Conservation (phyloP, 2,888 invertebrate genomes). For the Drosophila quinaria region DNA sequence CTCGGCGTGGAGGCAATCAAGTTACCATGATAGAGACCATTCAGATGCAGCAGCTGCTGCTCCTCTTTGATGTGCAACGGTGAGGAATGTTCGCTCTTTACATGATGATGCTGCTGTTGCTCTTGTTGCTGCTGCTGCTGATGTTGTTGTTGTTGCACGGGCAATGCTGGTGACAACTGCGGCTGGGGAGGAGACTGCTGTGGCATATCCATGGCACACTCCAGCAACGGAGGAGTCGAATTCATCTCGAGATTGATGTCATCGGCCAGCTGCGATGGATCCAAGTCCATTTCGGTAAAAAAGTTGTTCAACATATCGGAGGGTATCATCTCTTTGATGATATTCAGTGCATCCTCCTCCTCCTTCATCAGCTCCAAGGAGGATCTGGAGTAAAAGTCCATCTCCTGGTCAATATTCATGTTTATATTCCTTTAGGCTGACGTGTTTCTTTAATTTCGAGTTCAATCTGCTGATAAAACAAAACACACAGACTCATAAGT, state of each 20-base stretch:
- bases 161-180: slow-evolving; percentile 22
- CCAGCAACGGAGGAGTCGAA: slow-evolving; percentile 53
- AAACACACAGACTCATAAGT: background rate
- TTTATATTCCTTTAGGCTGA: slow-evolving; percentile 19
- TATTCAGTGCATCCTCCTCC: slow-evolving; percentile 84
- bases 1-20: slow-evolving; percentile 77
- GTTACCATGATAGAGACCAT: slow-evolving; percentile 67
- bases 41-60: slow-evolving; percentile 42
- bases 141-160: slow-evolving; percentile 26
- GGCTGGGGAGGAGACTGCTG: slow-evolving; percentile 31
- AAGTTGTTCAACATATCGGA: slow-evolving; percentile 83
- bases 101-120: slow-evolving; percentile 33
- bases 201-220: slow-evolving; percentile 61
- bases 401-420: slow-evolving; percentile 78
- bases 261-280: slow-evolving; percentile 76
- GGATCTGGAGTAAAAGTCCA: slow-evolving; percentile 74
- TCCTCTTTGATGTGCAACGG: slow-evolving; percentile 74
- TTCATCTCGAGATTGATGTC: slow-evolving; percentile 63
- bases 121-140: slow-evolving; percentile 21
- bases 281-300: slow-evolving; percentile 82
- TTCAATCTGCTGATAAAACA: slow-evolving; percentile 34
- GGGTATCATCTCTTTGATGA: slow-evolving; percentile 84
- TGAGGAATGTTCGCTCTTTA: slow-evolving; percentile 67
- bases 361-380: slow-evolving; percentile 82
- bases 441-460: slow-evolving; percentile 9